These are phyloP conservation scores for Xestia rhomboidea DNA, from an alignment of 2,888 invertebrate genomes.

Conservation along the genomic window DNA sequence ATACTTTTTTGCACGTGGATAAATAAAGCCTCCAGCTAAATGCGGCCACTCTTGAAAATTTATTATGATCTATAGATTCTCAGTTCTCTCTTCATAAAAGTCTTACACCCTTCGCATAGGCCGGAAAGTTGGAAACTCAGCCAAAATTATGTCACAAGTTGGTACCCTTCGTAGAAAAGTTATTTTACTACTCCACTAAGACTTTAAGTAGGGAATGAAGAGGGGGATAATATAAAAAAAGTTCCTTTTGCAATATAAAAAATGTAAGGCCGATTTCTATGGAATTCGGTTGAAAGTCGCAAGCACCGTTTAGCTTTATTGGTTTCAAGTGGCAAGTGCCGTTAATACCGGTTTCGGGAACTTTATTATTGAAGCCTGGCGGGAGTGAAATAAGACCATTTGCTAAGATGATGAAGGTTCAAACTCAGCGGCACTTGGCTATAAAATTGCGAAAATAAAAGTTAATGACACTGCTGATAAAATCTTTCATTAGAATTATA, in stretches of 20 bases:
- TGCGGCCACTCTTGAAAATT: conserved; percentile 74
- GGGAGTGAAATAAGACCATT: conserved; percentile 49
- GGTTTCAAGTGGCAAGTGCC: conserved; percentile 55
- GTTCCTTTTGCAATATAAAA: conserved; percentile 66
- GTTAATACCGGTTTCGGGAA: conserved; percentile 55
- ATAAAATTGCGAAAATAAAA: conserved; percentile 56
- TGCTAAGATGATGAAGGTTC: conserved; percentile 41
- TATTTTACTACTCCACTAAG: conserved; percentile 85
- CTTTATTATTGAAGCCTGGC: conserved; percentile 53
- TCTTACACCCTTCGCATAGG: conserved; percentile 57
- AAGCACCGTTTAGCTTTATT: conserved; percentile 55
- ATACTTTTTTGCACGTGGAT: conserved; percentile 80
- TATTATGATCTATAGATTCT: conserved; percentile 85
- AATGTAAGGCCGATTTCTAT: conserved; percentile 52
- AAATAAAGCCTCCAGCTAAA: conserved; percentile 70
- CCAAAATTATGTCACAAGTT: conserved; percentile 83
- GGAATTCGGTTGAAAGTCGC: conserved; percentile 48
- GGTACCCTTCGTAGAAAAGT: conserved; percentile 76
- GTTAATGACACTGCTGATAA: conserved; percentile 48
- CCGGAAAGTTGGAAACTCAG: conserved; percentile 74
- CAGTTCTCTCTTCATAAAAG: conserved; percentile 75
- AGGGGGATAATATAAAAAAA: conserved; percentile 69
- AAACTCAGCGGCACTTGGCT: conserved; percentile 31
- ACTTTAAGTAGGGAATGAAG: conserved; percentile 80
- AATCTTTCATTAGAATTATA: conserved; percentile 45